A percentile compares a stretch with the other conserved stretches of the same genome.
Evolutionary conservation across 2,888 invertebrate species (phyloP).

Genomic region (Hirudinaria manillensis): DNA sequence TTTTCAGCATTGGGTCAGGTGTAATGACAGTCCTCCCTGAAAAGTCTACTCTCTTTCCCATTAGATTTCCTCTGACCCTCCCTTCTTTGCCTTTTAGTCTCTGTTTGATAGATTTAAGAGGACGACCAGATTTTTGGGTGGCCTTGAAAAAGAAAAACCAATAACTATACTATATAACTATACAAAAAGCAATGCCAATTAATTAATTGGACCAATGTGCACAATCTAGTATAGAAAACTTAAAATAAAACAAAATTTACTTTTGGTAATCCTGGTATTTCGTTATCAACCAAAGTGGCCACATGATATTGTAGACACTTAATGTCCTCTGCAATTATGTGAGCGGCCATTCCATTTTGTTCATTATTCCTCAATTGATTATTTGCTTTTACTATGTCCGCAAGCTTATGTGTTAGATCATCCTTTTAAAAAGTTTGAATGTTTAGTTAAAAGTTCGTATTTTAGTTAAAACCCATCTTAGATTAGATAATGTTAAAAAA

Average conservation of each 20-base stretch:
- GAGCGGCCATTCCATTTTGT: constrained; percentile 91
- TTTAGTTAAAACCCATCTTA: not conserved
- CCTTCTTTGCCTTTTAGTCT: constrained; percentile 96
- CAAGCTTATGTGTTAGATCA: constrained; percentile 95
- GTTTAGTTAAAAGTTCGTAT: not conserved
- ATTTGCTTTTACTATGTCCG: constrained; percentile 96
- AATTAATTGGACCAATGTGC: too few species aligned
- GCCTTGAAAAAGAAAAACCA: not conserved
- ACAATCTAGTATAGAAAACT: not conserved
- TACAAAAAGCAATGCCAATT: too few species aligned
- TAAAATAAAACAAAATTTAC: not conserved
- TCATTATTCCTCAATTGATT: constrained; percentile 92
- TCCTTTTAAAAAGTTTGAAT: constrained; percentile 63
- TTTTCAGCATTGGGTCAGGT: constrained; percentile 65
- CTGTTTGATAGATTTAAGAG: constrained; percentile 92
- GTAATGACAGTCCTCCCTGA: constrained; percentile 88
- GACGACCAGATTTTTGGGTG: constrained; percentile 70
- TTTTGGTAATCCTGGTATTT: constrained; percentile 76
- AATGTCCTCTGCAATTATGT: constrained; percentile 91
- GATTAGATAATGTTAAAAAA: not conserved
- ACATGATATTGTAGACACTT: constrained; percentile 98
- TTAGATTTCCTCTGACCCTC: constrained; percentile 93
- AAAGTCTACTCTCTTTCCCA: constrained; percentile 99
- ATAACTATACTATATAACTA: too few species aligned
- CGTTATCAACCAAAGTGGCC: constrained; percentile 94